These are phyloP conservation scores for Pherbina coryleti DNA, from an alignment of 2,888 invertebrate genomes.

Conservation along the genomic window DNA sequence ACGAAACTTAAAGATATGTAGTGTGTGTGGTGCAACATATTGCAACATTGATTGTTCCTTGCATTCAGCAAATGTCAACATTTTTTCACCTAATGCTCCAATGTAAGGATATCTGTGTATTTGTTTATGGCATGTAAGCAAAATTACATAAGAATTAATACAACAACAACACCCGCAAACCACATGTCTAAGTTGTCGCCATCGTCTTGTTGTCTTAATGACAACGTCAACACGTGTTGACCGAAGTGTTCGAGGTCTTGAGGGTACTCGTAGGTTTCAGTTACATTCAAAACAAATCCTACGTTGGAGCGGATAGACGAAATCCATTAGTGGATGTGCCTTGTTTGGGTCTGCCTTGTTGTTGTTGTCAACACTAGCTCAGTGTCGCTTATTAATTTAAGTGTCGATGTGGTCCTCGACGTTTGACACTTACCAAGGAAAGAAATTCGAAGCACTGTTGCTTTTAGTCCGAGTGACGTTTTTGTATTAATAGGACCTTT, in stretches of 20 bases:
- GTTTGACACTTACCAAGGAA: slow-evolving; percentile 1
- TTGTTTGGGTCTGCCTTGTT: background rate
- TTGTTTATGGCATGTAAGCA: slow-evolving; percentile 17
- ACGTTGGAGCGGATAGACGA: background rate
- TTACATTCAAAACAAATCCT: slow-evolving; percentile 34
- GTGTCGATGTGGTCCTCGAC: slow-evolving; percentile 9
- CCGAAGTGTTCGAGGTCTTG: slow-evolving; percentile 24
- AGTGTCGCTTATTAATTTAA: slow-evolving; percentile 41
- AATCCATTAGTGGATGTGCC: slow-evolving; percentile 3
- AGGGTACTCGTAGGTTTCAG: slow-evolving; percentile 25
- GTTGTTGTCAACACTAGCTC: slow-evolving; percentile 37
- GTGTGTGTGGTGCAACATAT: too few species aligned
- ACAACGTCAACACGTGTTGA: slow-evolving; percentile 34
- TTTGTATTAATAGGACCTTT: slow-evolving; percentile 41
- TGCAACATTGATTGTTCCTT: background rate
- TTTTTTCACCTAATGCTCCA: slow-evolving; percentile 9
- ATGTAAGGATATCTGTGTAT: background rate
- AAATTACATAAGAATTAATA: background rate
- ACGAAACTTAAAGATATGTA: too few species aligned
- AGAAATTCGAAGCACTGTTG: slow-evolving; percentile 45
- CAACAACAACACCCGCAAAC: slow-evolving; percentile 16
- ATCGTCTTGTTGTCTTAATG: background rate
- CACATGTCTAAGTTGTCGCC: background rate
- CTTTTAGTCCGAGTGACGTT: slow-evolving; percentile 28
- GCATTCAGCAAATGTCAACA: background rate